These are phyloP conservation scores for Pecten maximus DNA, from an alignment of 2,888 invertebrate species.

Conservation along the genomic window DNA sequence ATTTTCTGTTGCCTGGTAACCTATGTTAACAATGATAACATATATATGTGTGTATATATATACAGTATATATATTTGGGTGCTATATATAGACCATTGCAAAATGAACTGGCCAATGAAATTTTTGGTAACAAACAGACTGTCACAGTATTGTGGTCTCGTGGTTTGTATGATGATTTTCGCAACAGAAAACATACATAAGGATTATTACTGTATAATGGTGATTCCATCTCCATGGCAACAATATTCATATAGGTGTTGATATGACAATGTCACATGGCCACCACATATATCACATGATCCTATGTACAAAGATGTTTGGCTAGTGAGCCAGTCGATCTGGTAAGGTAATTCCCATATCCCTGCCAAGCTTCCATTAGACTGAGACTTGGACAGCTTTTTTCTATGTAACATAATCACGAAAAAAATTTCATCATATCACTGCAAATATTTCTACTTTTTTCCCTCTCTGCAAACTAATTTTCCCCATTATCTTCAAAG, in stretches of 20 bases:
- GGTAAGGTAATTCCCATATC: neutral
- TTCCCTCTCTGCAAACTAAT: neutral
- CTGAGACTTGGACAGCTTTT: neutral
- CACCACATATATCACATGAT: neutral
- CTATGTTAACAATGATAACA: neutral
- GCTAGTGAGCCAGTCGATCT: constrained; percentile 1
- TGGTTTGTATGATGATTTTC: neutral
- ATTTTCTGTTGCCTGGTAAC: neutral
- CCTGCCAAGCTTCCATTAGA: constrained; percentile 11
- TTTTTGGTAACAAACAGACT: neutral
- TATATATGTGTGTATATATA: neutral
- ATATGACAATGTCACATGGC: constrained; percentile 2
- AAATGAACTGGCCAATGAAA: constrained; percentile 21
- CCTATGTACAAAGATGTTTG: constrained; percentile 33
- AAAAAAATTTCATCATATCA: neutral
- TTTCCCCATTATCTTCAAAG: constrained; percentile 37
- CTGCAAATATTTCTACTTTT: neutral
- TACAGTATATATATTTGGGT: neutral
- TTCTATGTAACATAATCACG: neutral
- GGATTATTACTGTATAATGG: neutral
- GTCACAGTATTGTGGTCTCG: neutral
- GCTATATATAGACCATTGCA: constrained; percentile 20
- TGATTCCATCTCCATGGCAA: neutral
- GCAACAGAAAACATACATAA: neutral
- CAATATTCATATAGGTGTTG: neutral